Percentiles rank a stretch among this genome's conserved stretches.
These are phyloP conservation scores for Podocnemis expansa DNA, from an alignment of 2,113 vertebrate species.

Conservation along the genomic window DNA sequence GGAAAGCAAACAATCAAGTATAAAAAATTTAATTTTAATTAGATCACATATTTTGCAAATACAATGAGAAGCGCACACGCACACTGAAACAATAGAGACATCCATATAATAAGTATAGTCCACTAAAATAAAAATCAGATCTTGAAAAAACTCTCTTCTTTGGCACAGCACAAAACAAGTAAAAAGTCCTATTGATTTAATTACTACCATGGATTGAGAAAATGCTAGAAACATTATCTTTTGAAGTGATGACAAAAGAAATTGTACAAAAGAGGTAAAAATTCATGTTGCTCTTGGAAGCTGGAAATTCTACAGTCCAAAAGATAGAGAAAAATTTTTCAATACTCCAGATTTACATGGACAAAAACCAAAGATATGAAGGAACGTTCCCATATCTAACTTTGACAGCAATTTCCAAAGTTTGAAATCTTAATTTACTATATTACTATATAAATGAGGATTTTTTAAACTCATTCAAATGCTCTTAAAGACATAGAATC, in stretches of 20 bases:
- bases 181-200: not conserved
- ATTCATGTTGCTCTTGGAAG: not conserved
- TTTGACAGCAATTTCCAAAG: not conserved
- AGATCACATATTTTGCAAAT: not conserved
- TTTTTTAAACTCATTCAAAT: not conserved
- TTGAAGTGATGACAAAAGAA: not conserved
- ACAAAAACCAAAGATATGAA: not conserved
- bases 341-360: not conserved
- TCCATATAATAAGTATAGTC: not conserved
- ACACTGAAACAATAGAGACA: not conserved
- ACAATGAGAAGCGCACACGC: not conserved
- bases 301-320: not conserved
- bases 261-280: not conserved
- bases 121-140: not conserved
- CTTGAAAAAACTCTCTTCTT: not conserved
- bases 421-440: not conserved
- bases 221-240: not conserved
- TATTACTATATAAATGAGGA: not conserved
- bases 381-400: not conserved
- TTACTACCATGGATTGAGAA: not conserved
- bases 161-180: not conserved
- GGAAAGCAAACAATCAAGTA: not conserved
- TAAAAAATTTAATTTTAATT: not conserved
- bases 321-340: not conserved
- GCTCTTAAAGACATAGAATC: not conserved